Percentiles rank a stretch among this genome's conserved stretches.
phyloP scores from a whole-genome alignment of 2,797 vertebrate genomes.

The Gallirallus australis region DNA sequence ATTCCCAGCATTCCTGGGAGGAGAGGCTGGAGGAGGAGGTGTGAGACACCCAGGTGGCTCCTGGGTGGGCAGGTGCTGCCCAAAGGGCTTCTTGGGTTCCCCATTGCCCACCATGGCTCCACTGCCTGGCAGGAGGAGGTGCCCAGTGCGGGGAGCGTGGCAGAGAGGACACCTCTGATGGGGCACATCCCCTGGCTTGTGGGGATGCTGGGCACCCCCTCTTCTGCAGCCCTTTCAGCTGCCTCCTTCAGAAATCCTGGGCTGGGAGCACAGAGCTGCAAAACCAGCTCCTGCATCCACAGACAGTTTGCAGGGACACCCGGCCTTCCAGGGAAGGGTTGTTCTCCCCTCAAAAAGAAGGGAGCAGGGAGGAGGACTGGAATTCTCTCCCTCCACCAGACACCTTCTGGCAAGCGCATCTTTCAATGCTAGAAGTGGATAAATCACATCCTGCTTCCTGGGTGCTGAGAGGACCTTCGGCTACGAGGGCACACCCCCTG shows the following conservation, averaged over 20 bases:
- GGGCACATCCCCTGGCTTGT: not conserved
- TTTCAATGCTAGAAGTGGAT: not conserved
- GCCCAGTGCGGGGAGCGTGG: accelerated
- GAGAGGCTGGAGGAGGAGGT: constrained; percentile 10
- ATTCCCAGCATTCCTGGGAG: constrained; percentile 28
- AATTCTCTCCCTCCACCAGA: not conserved
- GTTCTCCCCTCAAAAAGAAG: not conserved
- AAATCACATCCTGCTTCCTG: not conserved
- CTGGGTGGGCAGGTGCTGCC: not conserved
- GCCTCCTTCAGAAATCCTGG: not conserved
- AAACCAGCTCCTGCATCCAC: not conserved
- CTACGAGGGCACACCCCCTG: not conserved
- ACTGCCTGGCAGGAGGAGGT: not conserved
- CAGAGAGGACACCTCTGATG: accelerated
- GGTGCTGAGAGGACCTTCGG: not conserved
- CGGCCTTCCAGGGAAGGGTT: not conserved
- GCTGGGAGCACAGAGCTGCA: not conserved
- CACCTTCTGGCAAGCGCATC: not conserved
- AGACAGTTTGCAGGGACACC: too few relatives aligned
- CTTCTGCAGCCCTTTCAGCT: not conserved
- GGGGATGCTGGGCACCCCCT: not conserved
- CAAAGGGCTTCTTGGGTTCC: too few relatives aligned
- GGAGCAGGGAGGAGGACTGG: not conserved
- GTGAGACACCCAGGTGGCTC: not conserved
- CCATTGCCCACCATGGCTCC: not conserved